Evolutionary conservation across 2,888 invertebrate species (phyloP).

Genomic region (Aleiodes leptofemur): DNA sequence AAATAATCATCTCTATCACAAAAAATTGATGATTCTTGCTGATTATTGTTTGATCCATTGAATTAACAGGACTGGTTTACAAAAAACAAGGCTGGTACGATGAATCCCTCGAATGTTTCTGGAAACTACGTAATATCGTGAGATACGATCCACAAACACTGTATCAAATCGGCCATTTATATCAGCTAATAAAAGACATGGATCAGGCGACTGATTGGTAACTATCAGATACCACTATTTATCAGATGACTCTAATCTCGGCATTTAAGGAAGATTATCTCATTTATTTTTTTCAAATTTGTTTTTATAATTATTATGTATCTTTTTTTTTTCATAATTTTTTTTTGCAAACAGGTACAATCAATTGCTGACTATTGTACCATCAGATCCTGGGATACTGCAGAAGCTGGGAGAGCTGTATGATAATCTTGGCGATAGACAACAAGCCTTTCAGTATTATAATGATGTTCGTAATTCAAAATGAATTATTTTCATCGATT

Average conservation of each 20-base stretch:
- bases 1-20: no score
- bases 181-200: conserved; percentile 81
- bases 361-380: conserved; percentile 87
- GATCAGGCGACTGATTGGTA: conserved; percentile 82
- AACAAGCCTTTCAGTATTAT: conserved; percentile 90
- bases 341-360: conserved; percentile 77
- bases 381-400: conserved; percentile 93
- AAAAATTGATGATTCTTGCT: no score
- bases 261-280: neutral
- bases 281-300: neutral
- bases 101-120: conserved; percentile 87
- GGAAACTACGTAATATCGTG: conserved; percentile 84
- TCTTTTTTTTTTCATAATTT: conserved; percentile 4
- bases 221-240: conserved; percentile 11
- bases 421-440: conserved; percentile 92
- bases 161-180: conserved; percentile 87
- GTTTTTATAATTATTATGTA: neutral
- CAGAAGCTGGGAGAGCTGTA: conserved; percentile 93
- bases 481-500: neutral
- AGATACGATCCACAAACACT: conserved; percentile 84
- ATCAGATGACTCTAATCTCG: neutral
- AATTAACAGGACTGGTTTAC: conserved; percentile 80
- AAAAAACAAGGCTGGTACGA: conserved; percentile 83
- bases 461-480: conserved; percentile 79
- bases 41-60: no score